Evolutionary conservation across 2,888 invertebrate species (phyloP).

Genomic region (Agonopterix arenella): DNA sequence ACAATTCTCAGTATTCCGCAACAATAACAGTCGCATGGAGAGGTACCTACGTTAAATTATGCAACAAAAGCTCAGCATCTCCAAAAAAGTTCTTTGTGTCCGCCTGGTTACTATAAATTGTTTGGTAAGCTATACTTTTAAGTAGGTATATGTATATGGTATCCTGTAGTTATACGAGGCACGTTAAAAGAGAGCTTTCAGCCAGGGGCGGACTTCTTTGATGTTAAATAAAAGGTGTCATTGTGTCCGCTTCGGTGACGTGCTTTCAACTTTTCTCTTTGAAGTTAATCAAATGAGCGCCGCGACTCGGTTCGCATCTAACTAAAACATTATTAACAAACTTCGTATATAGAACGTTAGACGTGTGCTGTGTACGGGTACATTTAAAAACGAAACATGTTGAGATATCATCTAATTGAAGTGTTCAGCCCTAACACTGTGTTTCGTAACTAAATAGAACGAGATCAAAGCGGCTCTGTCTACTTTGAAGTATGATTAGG

Average conservation of each 20-base stretch:
- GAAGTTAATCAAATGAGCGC: conserved; percentile 62
- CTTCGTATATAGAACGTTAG: conserved; percentile 24
- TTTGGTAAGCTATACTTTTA: conserved; percentile 17
- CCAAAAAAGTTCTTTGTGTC: conserved; percentile 28
- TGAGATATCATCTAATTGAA: conserved; percentile 47
- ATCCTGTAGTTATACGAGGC: conserved; percentile 10
- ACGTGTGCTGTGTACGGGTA: conserved; percentile 33
- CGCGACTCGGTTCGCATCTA: conserved; percentile 46
- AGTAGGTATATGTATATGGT: not conserved
- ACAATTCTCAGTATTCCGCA: conserved; percentile 8
- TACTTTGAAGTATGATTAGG: conserved; percentile 53
- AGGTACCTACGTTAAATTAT: conserved; percentile 26
- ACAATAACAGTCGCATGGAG: conserved; percentile 17
- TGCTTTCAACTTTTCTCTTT: conserved; percentile 59
- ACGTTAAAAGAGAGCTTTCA: conserved; percentile 34
- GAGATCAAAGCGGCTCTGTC: conserved; percentile 55
- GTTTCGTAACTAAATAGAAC: conserved; percentile 52
- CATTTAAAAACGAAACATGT: conserved; percentile 39
- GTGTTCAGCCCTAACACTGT: conserved; percentile 34
- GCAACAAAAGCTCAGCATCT: conserved; percentile 28
- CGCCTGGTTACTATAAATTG: conserved; percentile 27
- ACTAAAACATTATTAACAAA: conserved; percentile 51
- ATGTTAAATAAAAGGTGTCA: conserved; percentile 63
- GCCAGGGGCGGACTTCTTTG: conserved; percentile 48
- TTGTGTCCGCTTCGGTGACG: conserved; percentile 55